Evolutionary conservation across 2,797 vertebrate species (phyloP).

Genomic region (Orestias chungarensis): DNA sequence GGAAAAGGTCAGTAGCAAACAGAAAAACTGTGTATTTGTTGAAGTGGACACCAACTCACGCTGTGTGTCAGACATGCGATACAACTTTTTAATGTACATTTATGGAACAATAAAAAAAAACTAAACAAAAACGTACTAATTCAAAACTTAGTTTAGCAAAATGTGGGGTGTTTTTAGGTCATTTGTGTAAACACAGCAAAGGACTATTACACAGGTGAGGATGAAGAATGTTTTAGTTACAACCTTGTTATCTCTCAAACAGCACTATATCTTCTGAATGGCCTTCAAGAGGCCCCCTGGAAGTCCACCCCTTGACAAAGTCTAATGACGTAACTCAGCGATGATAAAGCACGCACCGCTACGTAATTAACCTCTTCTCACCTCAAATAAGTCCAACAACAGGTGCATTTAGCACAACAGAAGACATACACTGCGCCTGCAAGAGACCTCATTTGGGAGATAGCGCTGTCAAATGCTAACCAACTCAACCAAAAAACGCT

Average conservation of each 20-base stretch:
- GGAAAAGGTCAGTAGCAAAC: conserved; percentile 13
- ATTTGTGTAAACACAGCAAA: conserved; percentile 7
- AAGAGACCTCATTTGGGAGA: conserved; percentile 53
- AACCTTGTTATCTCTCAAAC: conserved; percentile 21
- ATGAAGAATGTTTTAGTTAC: conserved; percentile 17
- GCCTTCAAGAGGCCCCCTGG: conserved; percentile 33
- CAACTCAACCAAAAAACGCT: conserved; percentile 20
- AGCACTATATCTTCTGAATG: conserved; percentile 28
- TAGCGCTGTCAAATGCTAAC: conserved; percentile 60
- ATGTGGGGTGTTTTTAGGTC: neutral
- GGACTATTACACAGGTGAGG: conserved; percentile 6
- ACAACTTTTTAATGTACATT: neutral
- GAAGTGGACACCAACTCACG: neutral
- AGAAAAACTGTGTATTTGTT: neutral
- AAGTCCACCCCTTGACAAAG: conserved; percentile 41
- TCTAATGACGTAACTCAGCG: conserved; percentile 41
- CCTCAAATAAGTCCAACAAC: conserved; percentile 61
- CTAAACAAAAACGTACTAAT: neutral
- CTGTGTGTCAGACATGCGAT: neutral
- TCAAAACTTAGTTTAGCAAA: neutral
- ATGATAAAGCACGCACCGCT: conserved; percentile 52
- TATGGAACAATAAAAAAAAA: neutral
- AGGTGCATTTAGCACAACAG: conserved; percentile 48
- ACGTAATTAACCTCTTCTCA: conserved; percentile 67
- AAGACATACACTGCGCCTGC: conserved; percentile 36